A percentile compares a stretch with the other conserved stretches of the same genome.
phyloP scores from a whole-genome alignment of 2,888 invertebrate species.

The Melipona beecheii region DNA sequence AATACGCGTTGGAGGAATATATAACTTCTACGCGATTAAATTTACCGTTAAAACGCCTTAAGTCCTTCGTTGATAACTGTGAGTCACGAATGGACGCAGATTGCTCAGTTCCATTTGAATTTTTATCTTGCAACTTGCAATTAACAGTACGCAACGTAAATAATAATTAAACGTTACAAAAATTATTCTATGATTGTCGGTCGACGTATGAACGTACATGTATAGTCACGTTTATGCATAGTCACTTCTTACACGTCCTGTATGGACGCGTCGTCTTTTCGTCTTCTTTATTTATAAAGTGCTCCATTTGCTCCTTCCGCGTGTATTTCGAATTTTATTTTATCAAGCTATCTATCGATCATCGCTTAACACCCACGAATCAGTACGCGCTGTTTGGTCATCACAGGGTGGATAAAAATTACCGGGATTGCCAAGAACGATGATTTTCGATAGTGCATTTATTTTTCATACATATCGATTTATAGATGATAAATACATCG shows the following conservation, averaged over 20 bases:
- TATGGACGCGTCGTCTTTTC: not conserved
- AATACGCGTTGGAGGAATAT: not conserved
- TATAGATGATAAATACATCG: too few relatives aligned
- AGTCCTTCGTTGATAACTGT: not conserved
- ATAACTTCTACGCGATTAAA: not conserved
- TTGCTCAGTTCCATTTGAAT: not conserved
- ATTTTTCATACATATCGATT: not conserved
- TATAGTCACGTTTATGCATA: not conserved
- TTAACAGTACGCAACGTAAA: not conserved
- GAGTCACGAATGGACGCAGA: not conserved
- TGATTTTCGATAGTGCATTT: slow-evolving; percentile 6
- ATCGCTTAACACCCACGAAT: slow-evolving; percentile 42
- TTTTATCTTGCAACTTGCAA: not conserved
- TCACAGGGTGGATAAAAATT: slow-evolving; percentile 50
- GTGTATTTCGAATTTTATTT: slow-evolving; percentile 29
- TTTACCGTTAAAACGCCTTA: too few relatives aligned
- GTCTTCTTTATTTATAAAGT: slow-evolving; percentile 24
- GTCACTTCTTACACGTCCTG: not conserved
- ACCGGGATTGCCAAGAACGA: slow-evolving; percentile 25
- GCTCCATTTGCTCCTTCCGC: not conserved
- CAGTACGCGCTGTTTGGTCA: slow-evolving; percentile 48
- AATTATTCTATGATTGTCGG: not conserved
- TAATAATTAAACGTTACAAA: slow-evolving; percentile 4
- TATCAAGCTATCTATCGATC: slow-evolving; percentile 52
- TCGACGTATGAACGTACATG: not conserved